Percentiles rank a stretch among this genome's conserved stretches.
Conservation (phyloP, 2,888 invertebrate genomes). For the Torymus aiolomorphi region DNA sequence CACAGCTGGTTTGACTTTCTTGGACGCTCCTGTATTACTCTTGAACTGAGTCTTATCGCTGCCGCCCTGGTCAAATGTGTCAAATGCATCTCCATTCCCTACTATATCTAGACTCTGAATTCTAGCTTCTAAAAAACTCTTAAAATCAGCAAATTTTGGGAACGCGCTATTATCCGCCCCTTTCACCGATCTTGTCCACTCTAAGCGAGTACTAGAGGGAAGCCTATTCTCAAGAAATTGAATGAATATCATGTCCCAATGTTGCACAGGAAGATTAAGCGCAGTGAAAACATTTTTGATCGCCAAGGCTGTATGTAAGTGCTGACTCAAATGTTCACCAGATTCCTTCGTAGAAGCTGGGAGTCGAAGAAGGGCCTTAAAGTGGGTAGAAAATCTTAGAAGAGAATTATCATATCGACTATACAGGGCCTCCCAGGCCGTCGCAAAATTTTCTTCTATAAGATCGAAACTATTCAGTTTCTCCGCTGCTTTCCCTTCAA, state of each 20-base stretch:
- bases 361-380: too few species aligned
- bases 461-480: too few species aligned
- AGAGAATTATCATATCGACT: slow-evolving; percentile 1
- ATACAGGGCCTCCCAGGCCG: background rate
- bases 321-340: background rate
- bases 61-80: too few species aligned
- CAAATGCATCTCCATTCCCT: background rate
- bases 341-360: background rate
- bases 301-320: background rate
- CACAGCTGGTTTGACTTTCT: too few species aligned
- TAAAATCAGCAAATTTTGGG: background rate
- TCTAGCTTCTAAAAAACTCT: slow-evolving; percentile 2
- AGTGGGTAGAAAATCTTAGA: too few species aligned
- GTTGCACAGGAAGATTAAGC: too few species aligned
- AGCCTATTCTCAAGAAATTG: background rate
- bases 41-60: too few species aligned
- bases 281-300: too few species aligned
- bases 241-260: background rate
- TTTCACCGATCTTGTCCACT: background rate
- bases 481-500: background rate
- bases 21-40: too few species aligned
- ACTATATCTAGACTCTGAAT: too few species aligned
- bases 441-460: background rate
- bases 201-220: background rate
- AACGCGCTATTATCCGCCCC: background rate